Evolutionary conservation across 2,888 invertebrate species (phyloP), one percentile per base, ranked within the genome.

Genomic region (Eupithecia centaureata): DNA sequence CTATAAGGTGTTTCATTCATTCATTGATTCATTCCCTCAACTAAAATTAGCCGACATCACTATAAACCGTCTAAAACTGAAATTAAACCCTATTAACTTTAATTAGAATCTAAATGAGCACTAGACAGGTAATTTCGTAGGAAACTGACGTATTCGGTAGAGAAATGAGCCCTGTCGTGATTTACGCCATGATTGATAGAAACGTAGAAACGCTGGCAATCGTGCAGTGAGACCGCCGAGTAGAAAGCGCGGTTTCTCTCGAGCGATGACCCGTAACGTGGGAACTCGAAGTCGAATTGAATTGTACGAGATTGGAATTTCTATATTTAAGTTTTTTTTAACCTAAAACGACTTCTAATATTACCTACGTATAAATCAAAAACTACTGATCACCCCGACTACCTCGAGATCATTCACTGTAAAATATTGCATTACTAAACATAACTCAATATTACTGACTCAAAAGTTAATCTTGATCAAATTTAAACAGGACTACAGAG

Each of bases 221-320:
- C 86, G 86, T 87, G 87, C 83, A 79, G 83, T 28, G 51, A 38
- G 70, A 60, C 70, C 69, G 66, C 68, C 61, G 68, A 73, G 76
- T 82, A 86, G 86, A 87, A 87, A 86, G 86, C 85, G 81, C 70
- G 78, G 82, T 86, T 86, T 86, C 85, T 80, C 83, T 78, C 56
- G 63, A 51, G 57, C 56, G 13, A 15, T 4, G 47, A 22, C 47
- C 47, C 3, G 33, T 68, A 70, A 67, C 62, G 57, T 56, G 65
- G 61, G 65, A 70, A 68, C 68, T 71, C 73, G 65, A 70, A 68
- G 62, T 67, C 67, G 62, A 62, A 62, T 18, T 38, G 7, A 38
- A 38, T 42, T 42, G 8, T 35, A 33, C 32, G 1, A 35, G 33
- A 35, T 1, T 35, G 15, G 15, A 35, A n/a, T n/a, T n/a, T n/a